phyloP scores from a whole-genome alignment of 2,797 vertebrate species.

The Gadopsis bispinosus region DNA sequence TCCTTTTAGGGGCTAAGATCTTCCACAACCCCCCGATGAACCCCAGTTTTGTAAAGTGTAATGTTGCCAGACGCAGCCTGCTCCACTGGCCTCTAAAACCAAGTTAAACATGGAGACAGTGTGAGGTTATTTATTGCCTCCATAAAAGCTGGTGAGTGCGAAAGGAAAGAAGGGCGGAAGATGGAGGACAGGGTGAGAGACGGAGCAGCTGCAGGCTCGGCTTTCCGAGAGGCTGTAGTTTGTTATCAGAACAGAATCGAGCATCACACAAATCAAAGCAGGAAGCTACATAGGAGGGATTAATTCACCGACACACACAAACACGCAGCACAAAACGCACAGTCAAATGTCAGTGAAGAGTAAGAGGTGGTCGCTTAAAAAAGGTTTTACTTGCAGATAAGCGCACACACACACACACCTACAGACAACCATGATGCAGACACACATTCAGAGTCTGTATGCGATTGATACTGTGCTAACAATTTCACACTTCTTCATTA shows the following conservation, averaged over 20 bases:
- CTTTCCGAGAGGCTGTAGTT: conserved; percentile 64
- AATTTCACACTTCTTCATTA: conserved; percentile 46
- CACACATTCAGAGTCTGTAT: conserved; percentile 1
- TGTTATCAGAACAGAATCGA: conserved; percentile 71
- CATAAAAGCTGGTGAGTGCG: conserved; percentile 74
- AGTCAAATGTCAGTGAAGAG: conserved; percentile 15
- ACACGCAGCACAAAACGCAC: conserved; percentile 24
- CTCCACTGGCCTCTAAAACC: conserved; percentile 68
- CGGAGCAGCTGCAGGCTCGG: conserved; percentile 72
- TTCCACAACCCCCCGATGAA: conserved; percentile 48
- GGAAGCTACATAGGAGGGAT: conserved; percentile 43
- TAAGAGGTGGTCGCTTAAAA: conserved; percentile 11
- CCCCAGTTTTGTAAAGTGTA: conserved; percentile 48
- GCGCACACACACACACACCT: conserved; percentile 23
- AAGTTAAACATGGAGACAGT: conserved; percentile 76
- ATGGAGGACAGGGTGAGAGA: conserved; percentile 67
- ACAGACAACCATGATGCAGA: conserved; percentile 17
- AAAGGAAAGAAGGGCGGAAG: conserved; percentile 58
- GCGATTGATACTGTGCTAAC: conserved; percentile 53
- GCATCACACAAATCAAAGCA: conserved; percentile 72
- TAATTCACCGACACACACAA: conserved; percentile 12
- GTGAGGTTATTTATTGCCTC: conserved; percentile 74
- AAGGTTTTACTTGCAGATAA: conserved; percentile 42
- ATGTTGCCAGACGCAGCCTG: conserved; percentile 36
- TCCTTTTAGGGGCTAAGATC: conserved; percentile 13